Evolutionary conservation across 2,888 invertebrate genomes (phyloP), one percentile per base, ranked within the genome.

Genomic region (Nephrocerus scutellatus): DNA sequence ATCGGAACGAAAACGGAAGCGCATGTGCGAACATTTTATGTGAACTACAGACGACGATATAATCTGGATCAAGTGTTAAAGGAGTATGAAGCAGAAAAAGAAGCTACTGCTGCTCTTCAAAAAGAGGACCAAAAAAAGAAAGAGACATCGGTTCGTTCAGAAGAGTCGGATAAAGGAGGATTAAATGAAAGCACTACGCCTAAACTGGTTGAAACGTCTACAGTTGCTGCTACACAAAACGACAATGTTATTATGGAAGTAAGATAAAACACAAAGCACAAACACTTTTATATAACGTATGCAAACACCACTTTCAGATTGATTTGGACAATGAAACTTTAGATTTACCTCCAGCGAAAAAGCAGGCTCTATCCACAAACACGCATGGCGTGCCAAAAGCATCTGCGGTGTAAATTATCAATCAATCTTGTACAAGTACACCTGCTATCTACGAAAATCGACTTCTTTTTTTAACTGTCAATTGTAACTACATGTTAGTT

Each of bases 1-100:
- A 77, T 96, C 49, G 92, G 92, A 46, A 96, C 91, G 35, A 96
- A 96, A 73, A 91, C 88, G 2, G 95, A 93, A 68, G 81, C 84
- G 33, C 93, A 95, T 63, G 77, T 96, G 30, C 82, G 91, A 48
- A 83, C 84, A 32, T 96, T 95, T 71, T 96, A 89, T 70, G 78
- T 87, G 7, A 91, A 88, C 62, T 88, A 95, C 70, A 80, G 91
- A 31, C 81, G 89, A 52, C 79, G 88, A 40, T 91, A 85, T 70
- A 88, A 89, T 69, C 72, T 95, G 50, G 93, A 95, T 66, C 79
- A 79, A 13, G 80, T 89, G 23, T 71, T 93, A 34, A 82, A 84
- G 56, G 91, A 93, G 57, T 86, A 82, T 66, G 88, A 89, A 60
- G 82, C 81, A 20, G 86, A 86, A 53, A 55, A 53, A 30, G 53